A percentile compares a stretch with the other conserved stretches of the same genome.
phyloP scores from a whole-genome alignment of 1,140 invertebrate genomes.

The Drosophila novamexicana region DNA sequence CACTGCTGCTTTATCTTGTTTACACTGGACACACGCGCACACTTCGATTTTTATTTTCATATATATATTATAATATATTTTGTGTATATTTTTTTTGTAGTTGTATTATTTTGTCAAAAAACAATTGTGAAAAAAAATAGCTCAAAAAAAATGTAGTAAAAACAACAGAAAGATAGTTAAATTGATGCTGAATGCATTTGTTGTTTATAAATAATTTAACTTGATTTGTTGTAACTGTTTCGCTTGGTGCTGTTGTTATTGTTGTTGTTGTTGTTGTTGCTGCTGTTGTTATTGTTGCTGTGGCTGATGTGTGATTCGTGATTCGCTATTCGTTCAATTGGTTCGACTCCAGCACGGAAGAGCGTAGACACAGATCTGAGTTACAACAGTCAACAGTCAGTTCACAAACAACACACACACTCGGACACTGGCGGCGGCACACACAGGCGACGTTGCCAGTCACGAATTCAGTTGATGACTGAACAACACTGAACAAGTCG shows the following conservation, averaged over 20 bases:
- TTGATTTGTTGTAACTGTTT: constrained; percentile 26
- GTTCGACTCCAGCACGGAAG: constrained; percentile 26
- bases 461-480: constrained; percentile 84
- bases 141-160: constrained; percentile 36
- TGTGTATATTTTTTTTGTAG: not conserved
- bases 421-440: constrained; percentile 53
- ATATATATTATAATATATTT: constrained; percentile 9
- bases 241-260: constrained; percentile 16
- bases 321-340: constrained; percentile 15
- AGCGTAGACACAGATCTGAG: constrained; percentile 40
- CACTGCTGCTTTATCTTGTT: constrained; percentile 40
- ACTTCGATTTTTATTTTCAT: constrained; percentile 23
- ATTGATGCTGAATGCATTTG: constrained; percentile 32
- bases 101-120: constrained; percentile 16
- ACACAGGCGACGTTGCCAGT: constrained; percentile 82
- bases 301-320: constrained; percentile 26
- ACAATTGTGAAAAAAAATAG: constrained; percentile 36
- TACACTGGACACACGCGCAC: constrained; percentile 67
- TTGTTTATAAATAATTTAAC: constrained; percentile 23
- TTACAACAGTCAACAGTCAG: constrained; percentile 45
- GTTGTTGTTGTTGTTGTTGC: constrained; percentile 11
- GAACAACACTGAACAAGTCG: constrained; percentile 76
- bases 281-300: constrained; percentile 18
- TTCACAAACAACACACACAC: constrained; percentile 58
- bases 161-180: constrained; percentile 23